Evolutionary conservation across 2,113 vertebrate species (phyloP).

Genomic region (Pomatorhinus ruficollis): DNA sequence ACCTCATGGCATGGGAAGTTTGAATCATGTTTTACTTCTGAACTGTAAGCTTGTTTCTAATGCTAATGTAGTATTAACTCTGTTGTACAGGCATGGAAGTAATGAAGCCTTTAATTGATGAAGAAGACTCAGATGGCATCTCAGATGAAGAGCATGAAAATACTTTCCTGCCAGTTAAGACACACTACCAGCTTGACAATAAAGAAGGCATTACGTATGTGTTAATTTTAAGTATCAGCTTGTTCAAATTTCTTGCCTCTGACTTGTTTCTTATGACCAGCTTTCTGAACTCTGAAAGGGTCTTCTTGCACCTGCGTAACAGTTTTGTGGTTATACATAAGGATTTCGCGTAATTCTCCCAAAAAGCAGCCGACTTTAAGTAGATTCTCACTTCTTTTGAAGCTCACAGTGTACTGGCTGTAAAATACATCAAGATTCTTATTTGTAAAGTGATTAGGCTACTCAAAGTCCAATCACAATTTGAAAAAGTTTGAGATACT

Average conservation of each 20-base stretch:
- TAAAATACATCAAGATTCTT: background rate
- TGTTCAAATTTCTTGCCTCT: background rate
- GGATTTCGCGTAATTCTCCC: background rate
- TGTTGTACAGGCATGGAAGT: conserved; percentile 78
- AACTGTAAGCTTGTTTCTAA: background rate
- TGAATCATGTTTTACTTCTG: background rate
- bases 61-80: background rate
- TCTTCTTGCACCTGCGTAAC: background rate
- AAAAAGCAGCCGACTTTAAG: background rate
- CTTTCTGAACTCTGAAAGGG: background rate
- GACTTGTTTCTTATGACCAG: background rate
- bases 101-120: conserved; percentile 80
- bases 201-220: conserved; percentile 77
- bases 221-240: background rate
- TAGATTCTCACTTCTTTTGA: background rate
- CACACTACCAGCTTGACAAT: conserved; percentile 66
- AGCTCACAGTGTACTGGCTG: fast-evolving
- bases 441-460: background rate
- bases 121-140: conserved; percentile 68
- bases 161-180: conserved; percentile 62
- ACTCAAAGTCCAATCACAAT: background rate
- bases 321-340: background rate
- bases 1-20: background rate
- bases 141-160: conserved; percentile 76
- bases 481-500: background rate